Evolutionary conservation across 2,113 vertebrate genomes (phyloP).

Genomic region (Arenaria interpres): DNA sequence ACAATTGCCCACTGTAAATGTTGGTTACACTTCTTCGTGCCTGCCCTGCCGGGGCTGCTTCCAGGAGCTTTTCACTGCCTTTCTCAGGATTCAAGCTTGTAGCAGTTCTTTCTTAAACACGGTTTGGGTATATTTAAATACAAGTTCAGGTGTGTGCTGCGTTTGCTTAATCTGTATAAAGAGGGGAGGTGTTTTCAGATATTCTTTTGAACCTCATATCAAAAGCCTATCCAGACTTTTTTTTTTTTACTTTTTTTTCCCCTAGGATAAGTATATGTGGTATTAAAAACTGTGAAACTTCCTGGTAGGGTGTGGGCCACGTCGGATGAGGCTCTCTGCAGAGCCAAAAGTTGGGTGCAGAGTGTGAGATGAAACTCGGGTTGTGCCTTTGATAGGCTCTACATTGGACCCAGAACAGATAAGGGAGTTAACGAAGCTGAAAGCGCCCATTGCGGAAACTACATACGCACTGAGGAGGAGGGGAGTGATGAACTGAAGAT

Average conservation of each 20-base stretch:
- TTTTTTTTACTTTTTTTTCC: neutral
- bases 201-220: neutral
- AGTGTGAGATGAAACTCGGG: neutral
- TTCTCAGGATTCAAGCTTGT: neutral
- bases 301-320: rapidly evolving
- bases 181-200: neutral
- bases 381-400: neutral
- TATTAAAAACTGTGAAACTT: neutral
- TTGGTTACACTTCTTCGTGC: neutral
- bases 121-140: neutral
- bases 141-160: neutral
- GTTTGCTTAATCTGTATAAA: neutral
- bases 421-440: neutral
- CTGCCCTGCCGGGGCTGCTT: neutral
- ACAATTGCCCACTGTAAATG: conserved; percentile 77
- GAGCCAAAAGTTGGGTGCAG: neutral
- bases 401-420: rapidly evolving
- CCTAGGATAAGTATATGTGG: neutral
- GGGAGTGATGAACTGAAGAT: neutral
- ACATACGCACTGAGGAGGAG: rapidly evolving
- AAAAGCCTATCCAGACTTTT: neutral
- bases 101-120: neutral
- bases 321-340: neutral
- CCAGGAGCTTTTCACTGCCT: neutral
- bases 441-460: neutral